Evolutionary conservation across 2,113 vertebrate genomes (phyloP), one percentile per base, ranked within the genome.

Genomic region (Phasianus colchicus): DNA sequence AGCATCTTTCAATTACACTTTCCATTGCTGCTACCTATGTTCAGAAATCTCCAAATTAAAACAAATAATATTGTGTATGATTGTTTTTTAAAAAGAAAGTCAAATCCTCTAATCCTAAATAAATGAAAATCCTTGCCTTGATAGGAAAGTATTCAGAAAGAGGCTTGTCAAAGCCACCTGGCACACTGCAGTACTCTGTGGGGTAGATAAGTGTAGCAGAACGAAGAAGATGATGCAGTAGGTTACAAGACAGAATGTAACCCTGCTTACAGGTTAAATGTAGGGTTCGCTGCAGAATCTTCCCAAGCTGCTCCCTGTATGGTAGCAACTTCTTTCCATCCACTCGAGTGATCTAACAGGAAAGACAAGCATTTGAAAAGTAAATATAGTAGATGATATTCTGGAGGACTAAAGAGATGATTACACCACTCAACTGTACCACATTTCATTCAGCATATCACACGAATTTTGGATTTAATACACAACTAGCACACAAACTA

Each of bases 171-270:
- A 99, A 99, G 94, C 99, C 99, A 43, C 99, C 99, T 40, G 99
- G 99, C 83, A 99, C 97, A 93, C 99, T 99, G 98, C 99, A 99
- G 98, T 99, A 99, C 92, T 99, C 99, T 36, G 98, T 99, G 95
- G 99, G 99, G 97, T 99, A 99, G 97, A 98, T 99, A 90, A 99
- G 99, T 64, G 98, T 99, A 67, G 98, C 98, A 95, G 99, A 99
- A 91, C 99, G 99, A 82, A 99, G 98, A 85, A 99, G 98, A 94
- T 99, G 99, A 93, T 99, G 99, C 95, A 99, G 97, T 95, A 99
- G 98, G 98, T 99, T 99, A 97, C 99, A 99, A 93, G 99, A 98
- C 84, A 99, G 98, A 85, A 97, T 99, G 98, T 99, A 99, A 95
- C 99, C 99, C 97, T 99, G 99, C 97, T 99, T 99, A 97, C 99